Evolutionary conservation across 2,797 vertebrate species (phyloP).

Genomic region (Leucoraja ocellata): DNA sequence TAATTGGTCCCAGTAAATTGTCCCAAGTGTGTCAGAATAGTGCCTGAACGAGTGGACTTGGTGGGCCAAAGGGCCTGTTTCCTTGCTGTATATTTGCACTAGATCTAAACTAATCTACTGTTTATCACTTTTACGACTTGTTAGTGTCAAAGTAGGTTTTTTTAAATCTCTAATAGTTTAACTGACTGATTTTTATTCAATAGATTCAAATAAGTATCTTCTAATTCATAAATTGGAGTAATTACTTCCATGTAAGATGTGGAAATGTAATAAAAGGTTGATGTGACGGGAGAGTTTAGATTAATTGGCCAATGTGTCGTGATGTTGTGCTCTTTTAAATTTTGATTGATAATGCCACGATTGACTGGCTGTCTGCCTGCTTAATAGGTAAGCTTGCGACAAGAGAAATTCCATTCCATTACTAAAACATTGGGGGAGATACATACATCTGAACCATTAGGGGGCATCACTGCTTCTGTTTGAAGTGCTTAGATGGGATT

Average conservation of each 20-base stretch:
- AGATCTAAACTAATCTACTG: background rate
- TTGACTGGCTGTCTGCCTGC: constrained; percentile 14
- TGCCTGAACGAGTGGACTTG: too few relatives aligned
- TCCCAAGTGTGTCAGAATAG: too few relatives aligned
- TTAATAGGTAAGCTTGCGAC: constrained; percentile 7
- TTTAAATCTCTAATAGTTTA: constrained; percentile 30
- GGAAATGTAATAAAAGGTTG: constrained; percentile 32
- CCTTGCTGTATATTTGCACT: too few relatives aligned
- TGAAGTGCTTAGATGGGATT: background rate
- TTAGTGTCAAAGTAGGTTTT: background rate
- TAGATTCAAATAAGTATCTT: constrained; percentile 2
- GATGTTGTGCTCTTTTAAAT: constrained; percentile 33
- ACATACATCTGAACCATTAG: constrained; percentile 60
- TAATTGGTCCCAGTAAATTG: too few relatives aligned
- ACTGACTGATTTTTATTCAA: constrained; percentile 25
- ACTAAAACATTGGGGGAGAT: background rate
- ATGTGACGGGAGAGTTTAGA: constrained; percentile 30
- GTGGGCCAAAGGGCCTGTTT: too few relatives aligned
- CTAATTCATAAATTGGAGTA: constrained; percentile 27
- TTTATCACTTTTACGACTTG: constrained; percentile 18
- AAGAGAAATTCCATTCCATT: constrained; percentile 34
- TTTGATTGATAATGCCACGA: constrained; percentile 35
- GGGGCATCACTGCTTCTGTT: constrained; percentile 84
- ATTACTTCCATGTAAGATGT: constrained; percentile 35
- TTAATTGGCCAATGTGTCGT: constrained; percentile 30